A percentile compares a stretch with the other conserved stretches of the same genome.
These are phyloP conservation scores for Lasiurus cinereus DNA, from an alignment of 2,113 vertebrate genomes.

Conservation along the genomic window DNA sequence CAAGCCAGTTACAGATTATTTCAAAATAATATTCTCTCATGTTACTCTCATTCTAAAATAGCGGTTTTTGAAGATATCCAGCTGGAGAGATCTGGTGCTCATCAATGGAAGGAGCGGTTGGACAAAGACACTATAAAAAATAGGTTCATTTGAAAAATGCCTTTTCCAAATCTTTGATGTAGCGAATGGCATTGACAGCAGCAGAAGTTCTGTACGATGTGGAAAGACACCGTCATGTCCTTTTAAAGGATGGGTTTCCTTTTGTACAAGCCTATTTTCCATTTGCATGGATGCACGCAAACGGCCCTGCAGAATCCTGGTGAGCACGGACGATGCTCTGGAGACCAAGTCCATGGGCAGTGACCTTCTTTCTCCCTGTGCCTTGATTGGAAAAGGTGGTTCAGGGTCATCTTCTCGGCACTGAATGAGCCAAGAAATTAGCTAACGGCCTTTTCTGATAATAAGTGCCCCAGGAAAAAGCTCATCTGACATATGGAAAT, in stretches of 20 bases:
- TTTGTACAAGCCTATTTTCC: background rate
- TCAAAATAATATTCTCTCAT: constrained; percentile 71
- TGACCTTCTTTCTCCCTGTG: constrained; percentile 22
- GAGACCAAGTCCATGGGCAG: background rate
- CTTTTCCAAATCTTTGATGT: constrained; percentile 3
- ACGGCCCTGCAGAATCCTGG: background rate
- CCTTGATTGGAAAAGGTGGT: constrained; percentile 55
- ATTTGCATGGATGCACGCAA: background rate
- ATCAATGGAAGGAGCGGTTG: constrained; percentile 65
- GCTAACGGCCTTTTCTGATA: constrained; percentile 68
- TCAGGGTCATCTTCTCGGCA: constrained; percentile 7
- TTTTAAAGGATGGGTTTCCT: background rate
- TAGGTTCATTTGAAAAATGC: constrained; percentile 16
- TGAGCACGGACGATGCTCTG: background rate
- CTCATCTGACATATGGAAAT: constrained; percentile 77
- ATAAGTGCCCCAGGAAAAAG: constrained; percentile 70
- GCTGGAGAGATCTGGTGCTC: constrained; percentile 60
- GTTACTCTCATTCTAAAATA: constrained; percentile 76
- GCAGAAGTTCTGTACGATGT: background rate
- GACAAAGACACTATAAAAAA: constrained; percentile 46
- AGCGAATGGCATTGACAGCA: background rate
- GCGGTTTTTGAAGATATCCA: constrained; percentile 61
- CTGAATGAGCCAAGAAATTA: constrained; percentile 70
- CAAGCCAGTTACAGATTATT: constrained; percentile 59
- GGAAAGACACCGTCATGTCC: background rate